Conservation (phyloP, 2,888 invertebrate species). For the Meteorus cinctellus region DNA sequence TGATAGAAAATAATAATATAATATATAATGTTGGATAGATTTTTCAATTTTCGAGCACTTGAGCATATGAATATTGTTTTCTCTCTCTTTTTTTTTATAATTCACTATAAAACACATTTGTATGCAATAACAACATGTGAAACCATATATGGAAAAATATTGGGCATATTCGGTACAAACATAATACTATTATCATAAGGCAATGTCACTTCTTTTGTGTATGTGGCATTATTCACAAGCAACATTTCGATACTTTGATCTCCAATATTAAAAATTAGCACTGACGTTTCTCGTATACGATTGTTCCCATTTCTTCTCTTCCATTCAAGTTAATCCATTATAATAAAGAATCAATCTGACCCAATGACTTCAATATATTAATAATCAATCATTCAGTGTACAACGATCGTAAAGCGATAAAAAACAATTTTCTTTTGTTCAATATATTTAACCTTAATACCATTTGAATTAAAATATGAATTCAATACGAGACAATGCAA, state of each 20-base stretch:
- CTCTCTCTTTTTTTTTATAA: conserved; percentile 34
- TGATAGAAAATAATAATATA: background rate
- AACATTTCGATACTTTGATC: background rate
- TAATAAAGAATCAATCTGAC: background rate
- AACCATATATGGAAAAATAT: conserved; percentile 51
- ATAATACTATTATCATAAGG: conserved; percentile 45
- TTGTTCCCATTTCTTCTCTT: conserved; percentile 1
- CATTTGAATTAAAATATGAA: conserved; percentile 7
- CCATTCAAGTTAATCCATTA: background rate
- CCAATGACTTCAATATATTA: background rate
- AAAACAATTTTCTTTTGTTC: background rate
- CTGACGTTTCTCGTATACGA: background rate
- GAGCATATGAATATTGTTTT: conserved; percentile 19
- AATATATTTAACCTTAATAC: background rate
- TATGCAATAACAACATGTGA: conserved; percentile 50
- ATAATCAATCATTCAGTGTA: background rate
- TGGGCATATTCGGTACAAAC: conserved; percentile 53
- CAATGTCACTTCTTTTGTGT: conserved; percentile 31
- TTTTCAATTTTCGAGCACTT: conserved; percentile 34
- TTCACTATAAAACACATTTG: conserved; percentile 44
- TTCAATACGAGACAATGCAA: conserved; percentile 5
- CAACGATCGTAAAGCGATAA: background rate
- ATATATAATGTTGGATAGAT: conserved; percentile 38
- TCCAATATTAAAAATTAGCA: conserved; percentile 1
- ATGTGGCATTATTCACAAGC: background rate